Evolutionary conservation across 2,888 invertebrate genomes (phyloP).

Genomic region (Mylabris sibirica): DNA sequence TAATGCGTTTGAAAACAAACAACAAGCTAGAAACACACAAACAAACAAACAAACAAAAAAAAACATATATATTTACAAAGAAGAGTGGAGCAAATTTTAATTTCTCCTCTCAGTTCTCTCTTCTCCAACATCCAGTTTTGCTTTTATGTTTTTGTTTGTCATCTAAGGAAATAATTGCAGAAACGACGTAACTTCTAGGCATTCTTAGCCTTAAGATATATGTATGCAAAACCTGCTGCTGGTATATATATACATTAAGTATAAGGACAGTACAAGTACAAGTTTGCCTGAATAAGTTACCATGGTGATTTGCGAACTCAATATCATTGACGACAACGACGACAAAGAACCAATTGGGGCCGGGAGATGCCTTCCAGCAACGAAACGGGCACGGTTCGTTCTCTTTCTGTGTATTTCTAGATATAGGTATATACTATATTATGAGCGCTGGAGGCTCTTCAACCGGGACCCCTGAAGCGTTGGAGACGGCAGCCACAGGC

Average conservation of each 20-base stretch:
- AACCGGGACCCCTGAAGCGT: slow-evolving; percentile 51
- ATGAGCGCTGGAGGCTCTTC: slow-evolving; percentile 44
- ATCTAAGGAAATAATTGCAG: slow-evolving; percentile 28
- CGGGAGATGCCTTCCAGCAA: slow-evolving; percentile 35
- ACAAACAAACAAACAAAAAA: no score
- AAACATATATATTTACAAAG: background rate
- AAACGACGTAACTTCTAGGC: background rate
- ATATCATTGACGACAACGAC: slow-evolving; percentile 50
- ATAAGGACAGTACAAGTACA: slow-evolving; percentile 34
- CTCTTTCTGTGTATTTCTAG: slow-evolving; percentile 1
- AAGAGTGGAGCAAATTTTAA: background rate
- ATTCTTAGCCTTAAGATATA: slow-evolving; percentile 18
- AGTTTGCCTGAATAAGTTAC: slow-evolving; percentile 49
- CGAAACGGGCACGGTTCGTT: slow-evolving; percentile 40
- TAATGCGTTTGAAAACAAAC: no score
- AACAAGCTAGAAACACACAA: no score
- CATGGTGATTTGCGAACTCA: slow-evolving; percentile 55
- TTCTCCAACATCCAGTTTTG: background rate
- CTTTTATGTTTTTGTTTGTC: slow-evolving; percentile 16
- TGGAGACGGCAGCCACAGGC: slow-evolving; percentile 46
- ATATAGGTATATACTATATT: slow-evolving; percentile 13
- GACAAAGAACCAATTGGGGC: slow-evolving; percentile 55
- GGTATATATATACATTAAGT: slow-evolving; percentile 19
- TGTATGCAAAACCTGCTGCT: slow-evolving; percentile 36
- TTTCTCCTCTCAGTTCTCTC: background rate